phyloP scores from a whole-genome alignment of 1,140 invertebrate genomes.

The Drosophila truncata region DNA sequence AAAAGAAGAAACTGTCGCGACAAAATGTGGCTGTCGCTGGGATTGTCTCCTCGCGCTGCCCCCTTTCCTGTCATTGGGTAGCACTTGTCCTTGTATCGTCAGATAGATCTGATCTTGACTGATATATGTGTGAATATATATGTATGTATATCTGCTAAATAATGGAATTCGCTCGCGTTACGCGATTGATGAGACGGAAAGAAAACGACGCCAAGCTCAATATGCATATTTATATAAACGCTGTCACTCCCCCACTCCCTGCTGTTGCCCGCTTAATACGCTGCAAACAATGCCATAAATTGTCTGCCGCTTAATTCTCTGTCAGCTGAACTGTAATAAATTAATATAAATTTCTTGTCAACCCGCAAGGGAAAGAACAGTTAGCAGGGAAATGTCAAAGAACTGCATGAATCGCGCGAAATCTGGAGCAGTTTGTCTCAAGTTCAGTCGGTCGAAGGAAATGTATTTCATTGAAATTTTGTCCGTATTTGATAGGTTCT shows the following conservation, averaged over 20 bases:
- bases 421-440: conserved; percentile 11
- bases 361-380: conserved; percentile 21
- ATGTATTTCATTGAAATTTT: background rate
- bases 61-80: conserved; percentile 29
- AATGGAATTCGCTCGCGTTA: conserved; percentile 13
- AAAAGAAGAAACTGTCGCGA: conserved; percentile 51
- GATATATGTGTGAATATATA: conserved; percentile 9
- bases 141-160: background rate
- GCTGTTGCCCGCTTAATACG: conserved; percentile 54
- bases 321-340: conserved; percentile 84
- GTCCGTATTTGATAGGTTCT: background rate
- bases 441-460: background rate
- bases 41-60: conserved; percentile 39
- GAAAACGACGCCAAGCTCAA: conserved; percentile 4
- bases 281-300: conserved; percentile 84
- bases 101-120: conserved; percentile 47
- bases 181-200: conserved; percentile 30
- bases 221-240: conserved; percentile 71
- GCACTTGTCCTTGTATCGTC: conserved; percentile 40
- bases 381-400: conserved; percentile 36
- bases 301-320: conserved; percentile 84
- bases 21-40: conserved; percentile 60
- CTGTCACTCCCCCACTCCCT: conserved; percentile 32
- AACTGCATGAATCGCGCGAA: conserved; percentile 28
- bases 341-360: conserved; percentile 85